A percentile compares a stretch with the other conserved stretches of the same genome.
Evolutionary conservation across 2,113 vertebrate genomes (phyloP).

Genomic region (Cyanocitta stelleri): DNA sequence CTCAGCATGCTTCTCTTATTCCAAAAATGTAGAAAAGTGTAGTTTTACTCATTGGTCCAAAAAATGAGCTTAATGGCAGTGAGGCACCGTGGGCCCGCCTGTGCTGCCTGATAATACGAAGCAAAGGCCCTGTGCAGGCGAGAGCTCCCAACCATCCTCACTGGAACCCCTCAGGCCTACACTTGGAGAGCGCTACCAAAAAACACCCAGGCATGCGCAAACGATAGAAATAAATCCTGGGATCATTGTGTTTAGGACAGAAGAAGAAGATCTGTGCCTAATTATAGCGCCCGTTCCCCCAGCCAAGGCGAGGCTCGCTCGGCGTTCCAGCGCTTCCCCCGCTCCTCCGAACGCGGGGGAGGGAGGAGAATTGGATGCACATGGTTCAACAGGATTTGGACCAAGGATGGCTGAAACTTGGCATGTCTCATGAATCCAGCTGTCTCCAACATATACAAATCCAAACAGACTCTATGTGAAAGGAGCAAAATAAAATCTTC

Average conservation of each 20-base stretch:
- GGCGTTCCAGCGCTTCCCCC: background rate
- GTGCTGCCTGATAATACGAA: background rate
- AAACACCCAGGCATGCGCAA: background rate
- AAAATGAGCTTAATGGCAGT: background rate
- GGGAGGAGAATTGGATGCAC: conserved; percentile 26
- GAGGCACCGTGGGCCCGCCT: background rate
- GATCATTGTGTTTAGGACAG: background rate
- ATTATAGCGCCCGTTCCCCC: background rate
- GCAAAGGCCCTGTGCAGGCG: background rate
- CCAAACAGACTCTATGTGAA: background rate
- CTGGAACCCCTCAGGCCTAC: background rate
- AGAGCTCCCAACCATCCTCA: background rate
- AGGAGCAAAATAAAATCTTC: background rate
- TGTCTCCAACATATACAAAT: background rate
- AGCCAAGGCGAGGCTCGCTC: background rate
- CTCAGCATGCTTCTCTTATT: background rate
- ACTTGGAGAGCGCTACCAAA: fast-evolving
- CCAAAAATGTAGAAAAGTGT: background rate
- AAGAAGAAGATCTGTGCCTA: background rate
- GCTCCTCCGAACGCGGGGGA: background rate
- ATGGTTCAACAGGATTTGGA: conserved; percentile 43
- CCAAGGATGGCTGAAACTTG: background rate
- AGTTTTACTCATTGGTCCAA: background rate
- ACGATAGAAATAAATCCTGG: background rate
- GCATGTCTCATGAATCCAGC: background rate